These are phyloP conservation scores for Volucella zonaria DNA, from an alignment of 2,888 invertebrate species.

Conservation along the genomic window DNA sequence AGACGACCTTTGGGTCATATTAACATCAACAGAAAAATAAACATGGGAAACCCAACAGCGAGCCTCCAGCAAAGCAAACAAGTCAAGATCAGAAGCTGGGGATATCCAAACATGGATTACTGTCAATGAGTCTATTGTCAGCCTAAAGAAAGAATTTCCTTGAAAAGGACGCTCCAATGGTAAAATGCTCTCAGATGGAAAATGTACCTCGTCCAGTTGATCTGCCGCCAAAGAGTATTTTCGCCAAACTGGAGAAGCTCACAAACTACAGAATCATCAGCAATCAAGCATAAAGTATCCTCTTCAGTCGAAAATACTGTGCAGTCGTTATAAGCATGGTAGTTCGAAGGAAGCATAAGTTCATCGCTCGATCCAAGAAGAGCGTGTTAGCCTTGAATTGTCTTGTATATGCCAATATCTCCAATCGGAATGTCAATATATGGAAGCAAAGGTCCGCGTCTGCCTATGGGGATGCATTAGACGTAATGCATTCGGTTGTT, in stretches of 20 bases:
- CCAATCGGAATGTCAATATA: conserved; percentile 77
- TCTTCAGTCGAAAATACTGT: conserved; percentile 72
- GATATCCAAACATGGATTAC: not conserved
- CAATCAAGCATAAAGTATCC: conserved; percentile 69
- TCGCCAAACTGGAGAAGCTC: conserved; percentile 46
- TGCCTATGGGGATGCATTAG: conserved; percentile 83
- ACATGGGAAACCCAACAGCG: conserved; percentile 79
- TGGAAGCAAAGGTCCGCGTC: conserved; percentile 76
- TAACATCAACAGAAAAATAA: conserved; percentile 74
- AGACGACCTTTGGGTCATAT: conserved; percentile 77
- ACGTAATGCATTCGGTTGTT: too few species aligned
- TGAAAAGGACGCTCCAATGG: conserved; percentile 67
- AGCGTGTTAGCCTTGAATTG: conserved; percentile 78
- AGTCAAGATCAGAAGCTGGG: conserved; percentile 7
- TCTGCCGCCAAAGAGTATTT: not conserved
- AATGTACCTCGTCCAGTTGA: conserved; percentile 47
- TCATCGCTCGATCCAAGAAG: conserved; percentile 79
- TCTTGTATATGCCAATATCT: conserved; percentile 75
- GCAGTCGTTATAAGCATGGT: conserved; percentile 74
- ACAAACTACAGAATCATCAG: conserved; percentile 53
- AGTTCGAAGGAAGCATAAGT: conserved; percentile 78
- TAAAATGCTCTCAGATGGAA: conserved; percentile 73
- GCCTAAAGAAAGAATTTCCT: conserved; percentile 30
- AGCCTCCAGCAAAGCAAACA: conserved; percentile 55
- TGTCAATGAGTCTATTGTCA: conserved; percentile 48